phyloP scores from a whole-genome alignment of 1,140 invertebrate species.

The Cotesia glomerata region DNA sequence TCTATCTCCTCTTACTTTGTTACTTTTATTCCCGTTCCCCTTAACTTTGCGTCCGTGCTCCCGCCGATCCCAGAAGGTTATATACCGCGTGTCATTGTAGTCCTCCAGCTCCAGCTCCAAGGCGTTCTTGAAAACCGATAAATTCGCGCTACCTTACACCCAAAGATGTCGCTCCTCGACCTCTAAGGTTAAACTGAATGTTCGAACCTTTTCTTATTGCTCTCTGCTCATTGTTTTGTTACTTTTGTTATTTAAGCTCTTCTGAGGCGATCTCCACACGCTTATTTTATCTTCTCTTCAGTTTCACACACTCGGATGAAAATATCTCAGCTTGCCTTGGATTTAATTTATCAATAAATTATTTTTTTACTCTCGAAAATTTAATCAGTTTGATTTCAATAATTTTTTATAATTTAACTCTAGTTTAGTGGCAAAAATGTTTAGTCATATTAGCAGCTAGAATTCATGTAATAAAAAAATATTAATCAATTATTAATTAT shows the following conservation, averaged over 20 bases:
- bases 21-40: slow-evolving; percentile 12
- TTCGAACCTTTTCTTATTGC: not conserved
- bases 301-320: not conserved
- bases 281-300: slow-evolving; percentile 1
- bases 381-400: too few relatives aligned
- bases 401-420: too few relatives aligned
- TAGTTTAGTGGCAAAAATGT: too few relatives aligned
- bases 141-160: slow-evolving; percentile 25
- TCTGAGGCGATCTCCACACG: not conserved
- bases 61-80: not conserved
- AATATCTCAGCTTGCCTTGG: too few relatives aligned
- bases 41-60: not conserved
- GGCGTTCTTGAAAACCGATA: slow-evolving; percentile 21
- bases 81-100: not conserved
- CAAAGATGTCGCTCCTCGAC: not conserved
- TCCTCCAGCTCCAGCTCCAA: not conserved
- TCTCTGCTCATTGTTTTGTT: not conserved
- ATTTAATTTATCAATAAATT: too few relatives aligned
- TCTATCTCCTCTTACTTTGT: not conserved
- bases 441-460: too few relatives aligned
- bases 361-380: too few relatives aligned
- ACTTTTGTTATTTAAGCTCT: not conserved
- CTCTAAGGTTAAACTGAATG: slow-evolving; percentile 1
- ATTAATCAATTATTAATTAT: too few relatives aligned
- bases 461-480: too few relatives aligned